phyloP scores from a whole-genome alignment of 2,113 vertebrate genomes.

The Andinoacara biseriatus region DNA sequence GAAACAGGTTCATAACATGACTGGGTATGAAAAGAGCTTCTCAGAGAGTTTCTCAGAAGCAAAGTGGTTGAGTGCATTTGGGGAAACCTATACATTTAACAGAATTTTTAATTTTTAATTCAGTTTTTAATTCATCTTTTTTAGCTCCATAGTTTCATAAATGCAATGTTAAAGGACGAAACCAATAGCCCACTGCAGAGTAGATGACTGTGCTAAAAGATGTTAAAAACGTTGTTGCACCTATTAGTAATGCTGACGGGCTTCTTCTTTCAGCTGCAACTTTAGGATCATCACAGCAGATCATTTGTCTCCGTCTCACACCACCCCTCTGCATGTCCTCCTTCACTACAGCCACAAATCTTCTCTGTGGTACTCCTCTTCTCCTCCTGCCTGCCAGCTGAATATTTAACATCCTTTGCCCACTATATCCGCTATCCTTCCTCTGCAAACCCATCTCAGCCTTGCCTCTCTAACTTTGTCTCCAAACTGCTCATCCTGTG shows the following conservation, averaged over 20 bases:
- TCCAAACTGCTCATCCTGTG: background rate
- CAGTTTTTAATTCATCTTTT: background rate
- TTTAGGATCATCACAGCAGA: background rate
- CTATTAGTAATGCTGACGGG: background rate
- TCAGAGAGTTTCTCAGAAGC: background rate
- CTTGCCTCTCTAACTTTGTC: background rate
- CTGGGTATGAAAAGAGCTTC: background rate
- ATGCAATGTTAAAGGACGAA: background rate
- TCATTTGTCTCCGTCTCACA: background rate
- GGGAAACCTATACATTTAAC: background rate
- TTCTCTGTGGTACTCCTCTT: background rate
- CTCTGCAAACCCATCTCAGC: background rate
- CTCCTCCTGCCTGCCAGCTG: background rate
- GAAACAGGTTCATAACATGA: background rate
- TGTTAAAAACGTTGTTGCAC: background rate
- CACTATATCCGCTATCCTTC: background rate
- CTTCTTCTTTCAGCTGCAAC: background rate
- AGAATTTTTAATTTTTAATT: background rate
- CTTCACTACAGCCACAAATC: background rate
- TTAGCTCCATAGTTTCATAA: background rate
- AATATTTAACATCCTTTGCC: background rate
- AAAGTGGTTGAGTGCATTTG: too few relatives aligned
- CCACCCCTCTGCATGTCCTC: background rate
- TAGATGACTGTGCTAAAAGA: background rate
- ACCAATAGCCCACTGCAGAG: background rate